Base-by-base conservation (phyloP, 2,113 vertebrate genomes). In the Scortum barcoo region DNA sequence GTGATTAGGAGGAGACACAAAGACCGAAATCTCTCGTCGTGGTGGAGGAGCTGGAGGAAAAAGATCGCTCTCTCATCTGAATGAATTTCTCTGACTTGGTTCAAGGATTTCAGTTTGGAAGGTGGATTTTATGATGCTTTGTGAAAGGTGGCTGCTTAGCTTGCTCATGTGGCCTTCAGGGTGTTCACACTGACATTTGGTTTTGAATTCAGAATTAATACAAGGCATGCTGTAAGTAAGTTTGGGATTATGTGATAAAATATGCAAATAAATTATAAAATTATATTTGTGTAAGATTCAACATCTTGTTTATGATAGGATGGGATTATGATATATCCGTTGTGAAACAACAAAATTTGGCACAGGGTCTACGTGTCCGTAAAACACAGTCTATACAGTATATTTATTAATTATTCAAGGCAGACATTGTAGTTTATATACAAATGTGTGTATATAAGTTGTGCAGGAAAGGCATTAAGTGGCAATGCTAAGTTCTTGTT, bases 1-100 rank as follows among this genome's bases (percentile, higher is more conserved):
- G 33, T 84, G 90, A 93, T 86, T 90, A 86, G 70, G 81, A 69
- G 12, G 76, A 86, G 66, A 71, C 77, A 58, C 86, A 91, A 89
- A 88, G 87, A 83, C 46, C 5, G 79, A 73, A 77, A 84, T 71
- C 76, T 84, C 51, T 74, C 61, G 65, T 68, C 20, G 54, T 62
- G 57, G 58, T 70, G 28, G 74, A 71, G 33, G 38, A 75, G 46
- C 53, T 50, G 20, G 22, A 72, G 54, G 62, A 86, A 28, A 86
- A 28, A 71, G 46, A 65, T 73, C 4, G 38, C 71, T 74, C 40
- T 74, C 40, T 75, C 36, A 33, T 77, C 61, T 1, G n/a, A 76
- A 24, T 20, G 68, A 51, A n/a, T 76, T 58, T 54, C 73, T 69
- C 36, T 76, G 65, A 48, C 4, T n/a, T 14, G 26, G 38, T 38